phyloP scores from a whole-genome alignment of 2,113 vertebrate genomes.

The Neomonachus schauinslandi region DNA sequence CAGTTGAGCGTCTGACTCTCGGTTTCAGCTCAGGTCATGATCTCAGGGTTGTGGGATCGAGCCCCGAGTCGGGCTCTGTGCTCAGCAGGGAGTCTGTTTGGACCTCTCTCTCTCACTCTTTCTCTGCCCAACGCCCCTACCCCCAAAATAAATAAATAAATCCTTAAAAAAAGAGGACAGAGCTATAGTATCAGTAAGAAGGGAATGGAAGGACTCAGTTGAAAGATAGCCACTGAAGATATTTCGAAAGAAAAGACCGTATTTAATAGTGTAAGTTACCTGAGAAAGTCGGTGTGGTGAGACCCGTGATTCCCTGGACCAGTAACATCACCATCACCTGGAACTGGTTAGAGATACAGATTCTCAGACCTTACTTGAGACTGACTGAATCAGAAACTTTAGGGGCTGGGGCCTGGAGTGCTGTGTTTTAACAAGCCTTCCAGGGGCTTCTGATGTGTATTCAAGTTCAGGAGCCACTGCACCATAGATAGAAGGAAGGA shows the following conservation, averaged over 20 bases:
- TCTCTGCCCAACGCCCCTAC: not conserved
- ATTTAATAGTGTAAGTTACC: not conserved
- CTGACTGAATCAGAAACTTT: slow-evolving; percentile 33
- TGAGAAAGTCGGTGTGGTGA: not conserved
- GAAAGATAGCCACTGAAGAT: not conserved
- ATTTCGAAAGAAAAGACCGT: not conserved
- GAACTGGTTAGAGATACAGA: slow-evolving; percentile 12
- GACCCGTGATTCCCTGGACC: not conserved
- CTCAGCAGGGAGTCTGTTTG: not conserved
- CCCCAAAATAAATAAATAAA: not conserved
- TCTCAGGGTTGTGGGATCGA: not conserved
- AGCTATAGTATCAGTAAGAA: not conserved
- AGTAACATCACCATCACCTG: not conserved
- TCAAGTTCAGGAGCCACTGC: slow-evolving; percentile 35
- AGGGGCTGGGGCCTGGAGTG: not conserved
- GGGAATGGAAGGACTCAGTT: not conserved
- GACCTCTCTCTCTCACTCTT: not conserved
- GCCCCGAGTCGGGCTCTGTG: too few relatives aligned
- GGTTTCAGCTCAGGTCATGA: not conserved
- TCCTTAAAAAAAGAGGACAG: not conserved
- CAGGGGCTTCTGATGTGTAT: not conserved
- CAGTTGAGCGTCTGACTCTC: not conserved
- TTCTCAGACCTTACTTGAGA: not conserved
- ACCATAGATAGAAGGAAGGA: not conserved
- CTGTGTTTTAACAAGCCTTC: not conserved